phyloP scores from a whole-genome alignment of 2,113 vertebrate species.

The Spea bombifrons region DNA sequence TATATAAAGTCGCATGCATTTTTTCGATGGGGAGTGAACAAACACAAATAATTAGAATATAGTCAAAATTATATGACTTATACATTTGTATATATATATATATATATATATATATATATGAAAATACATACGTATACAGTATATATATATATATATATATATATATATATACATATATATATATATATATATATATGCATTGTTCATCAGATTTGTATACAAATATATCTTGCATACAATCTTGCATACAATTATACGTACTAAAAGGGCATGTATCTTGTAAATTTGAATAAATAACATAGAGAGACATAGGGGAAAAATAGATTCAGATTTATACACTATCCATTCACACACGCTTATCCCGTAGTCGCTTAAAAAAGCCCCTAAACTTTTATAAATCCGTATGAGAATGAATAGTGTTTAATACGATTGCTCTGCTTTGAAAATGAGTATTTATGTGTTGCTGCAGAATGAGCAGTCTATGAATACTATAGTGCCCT shows the following conservation, averaged over 20 bases:
- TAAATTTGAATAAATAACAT: too few species aligned
- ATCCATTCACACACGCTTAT: conserved; percentile 67
- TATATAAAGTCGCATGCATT: not conserved
- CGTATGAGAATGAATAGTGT: conserved; percentile 85
- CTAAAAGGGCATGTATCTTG: too few species aligned
- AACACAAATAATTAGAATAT: too few species aligned
- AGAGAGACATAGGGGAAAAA: too few species aligned
- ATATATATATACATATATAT: not conserved
- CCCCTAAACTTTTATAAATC: conserved; percentile 76
- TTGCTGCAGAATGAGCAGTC: conserved; percentile 83
- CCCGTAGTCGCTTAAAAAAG: conserved; percentile 63
- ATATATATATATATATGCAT: not conserved
- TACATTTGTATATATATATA: not conserved
- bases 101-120: conserved; percentile 11
- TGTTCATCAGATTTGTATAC: conserved; percentile 50
- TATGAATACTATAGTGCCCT: conserved; percentile 93
- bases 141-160: not conserved
- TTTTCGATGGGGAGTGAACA: too few species aligned
- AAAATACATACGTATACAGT: not conserved
- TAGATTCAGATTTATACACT: conserved; percentile 27
- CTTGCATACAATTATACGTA: too few species aligned
- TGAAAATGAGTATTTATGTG: conserved; percentile 90
- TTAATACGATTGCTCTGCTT: conserved; percentile 91
- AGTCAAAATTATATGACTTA: not conserved
- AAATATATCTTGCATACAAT: too few species aligned